Conservation (phyloP, 1,140 invertebrate species). For the Eupristina koningsbergeri region DNA sequence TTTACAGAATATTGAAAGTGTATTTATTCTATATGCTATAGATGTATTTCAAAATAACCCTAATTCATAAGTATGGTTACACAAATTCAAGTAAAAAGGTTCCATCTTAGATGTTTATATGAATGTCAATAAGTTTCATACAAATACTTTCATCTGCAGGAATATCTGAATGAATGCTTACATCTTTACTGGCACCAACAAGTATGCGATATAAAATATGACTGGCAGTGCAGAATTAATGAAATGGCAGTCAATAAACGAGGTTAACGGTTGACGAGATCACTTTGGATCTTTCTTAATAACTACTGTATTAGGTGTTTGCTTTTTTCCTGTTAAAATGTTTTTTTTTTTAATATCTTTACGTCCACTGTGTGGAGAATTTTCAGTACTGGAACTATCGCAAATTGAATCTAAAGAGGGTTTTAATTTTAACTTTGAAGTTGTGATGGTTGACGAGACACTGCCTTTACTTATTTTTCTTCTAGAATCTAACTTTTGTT, state of each 20-base stretch:
- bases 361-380: constrained; percentile 54
- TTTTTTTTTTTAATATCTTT: constrained; percentile 38
- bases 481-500: constrained; percentile 64
- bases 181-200: constrained; percentile 29
- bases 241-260: constrained; percentile 20
- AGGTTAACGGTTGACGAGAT: not conserved
- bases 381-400: constrained; percentile 74
- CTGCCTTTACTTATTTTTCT: constrained; percentile 76
- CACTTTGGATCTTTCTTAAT: constrained; percentile 41
- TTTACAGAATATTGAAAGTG: constrained; percentile 41
- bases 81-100: not conserved
- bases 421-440: constrained; percentile 60
- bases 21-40: constrained; percentile 46
- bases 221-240: constrained; percentile 47
- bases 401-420: constrained; percentile 59
- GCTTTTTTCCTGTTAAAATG: constrained; percentile 41
- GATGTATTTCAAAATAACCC: constrained; percentile 45
- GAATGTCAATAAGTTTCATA: constrained; percentile 25
- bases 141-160: no score
- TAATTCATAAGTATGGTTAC: constrained; percentile 38
- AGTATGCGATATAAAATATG: constrained; percentile 29
- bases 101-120: constrained; percentile 15
- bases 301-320: constrained; percentile 33
- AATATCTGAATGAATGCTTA: constrained; percentile 22
- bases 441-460: constrained; percentile 22